Evolutionary conservation across 2,888 invertebrate species (phyloP), one percentile per base, ranked within the genome.

Genomic region (Xylota segnis): DNA sequence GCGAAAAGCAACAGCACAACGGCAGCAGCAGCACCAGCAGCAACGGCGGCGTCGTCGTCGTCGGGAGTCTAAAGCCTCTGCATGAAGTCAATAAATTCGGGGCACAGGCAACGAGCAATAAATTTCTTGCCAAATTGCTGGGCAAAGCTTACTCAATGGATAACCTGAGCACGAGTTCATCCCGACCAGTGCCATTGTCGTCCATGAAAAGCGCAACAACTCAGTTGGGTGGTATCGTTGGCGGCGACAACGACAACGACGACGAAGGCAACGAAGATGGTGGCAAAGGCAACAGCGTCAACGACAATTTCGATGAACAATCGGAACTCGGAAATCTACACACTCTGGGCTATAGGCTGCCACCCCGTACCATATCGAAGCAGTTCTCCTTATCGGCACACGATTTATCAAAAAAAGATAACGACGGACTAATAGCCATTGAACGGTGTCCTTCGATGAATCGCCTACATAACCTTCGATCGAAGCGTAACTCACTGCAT

Each of bases 141-240:
- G 92, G 92, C 16, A 93, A 93, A 89, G 91, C 93, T n/a, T 91
- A 91, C 37, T 93, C 93, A 5, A 92, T 92, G 87, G 93, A 94
- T 86, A 93, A 93, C 90, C 91, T 94, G 45, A 74, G 87, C 88
- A 88, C 89, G 87, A 72, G 78, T 88, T 72, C 74, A 75, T 59
- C 74, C 56, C 79, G 27, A 12, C 54, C 27, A 16, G 45, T 56
- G 58, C 50, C 75, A 63, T 43, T 40, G 32, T 45, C 76, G 81
- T 61, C 77, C 40, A 37, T 76, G 63, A 82, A 83, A 75, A 63
- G 58, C 50, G 54, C 66, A 77, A 59, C 78, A 70, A 79, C 75
- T 84, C 81, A 65, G 50, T 70, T 54, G 59, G 43, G 23, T 27
- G 50, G 29, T 37, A 68, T 37, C 27, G 43, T 45, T 65, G 40